A percentile compares a stretch with the other conserved stretches of the same genome.
phyloP scores from a whole-genome alignment of 2,888 invertebrate genomes.

The Julus scandinavius region DNA sequence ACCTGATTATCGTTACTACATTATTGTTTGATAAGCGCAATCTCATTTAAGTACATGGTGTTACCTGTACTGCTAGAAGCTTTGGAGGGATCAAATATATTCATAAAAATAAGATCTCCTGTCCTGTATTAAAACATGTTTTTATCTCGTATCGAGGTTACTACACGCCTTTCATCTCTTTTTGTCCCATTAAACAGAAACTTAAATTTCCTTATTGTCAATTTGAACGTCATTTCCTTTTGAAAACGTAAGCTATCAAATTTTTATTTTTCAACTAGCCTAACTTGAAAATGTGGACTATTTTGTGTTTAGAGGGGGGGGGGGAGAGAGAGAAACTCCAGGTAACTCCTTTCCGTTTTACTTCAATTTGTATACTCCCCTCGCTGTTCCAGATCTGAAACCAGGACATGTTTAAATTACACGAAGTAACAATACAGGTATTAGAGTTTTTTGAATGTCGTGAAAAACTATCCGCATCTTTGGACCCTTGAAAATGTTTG shows the following conservation, averaged over 20 bases:
- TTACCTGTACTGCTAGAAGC: too few species aligned
- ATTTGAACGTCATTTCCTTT: background rate
- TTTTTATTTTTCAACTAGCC: background rate
- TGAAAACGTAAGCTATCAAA: background rate
- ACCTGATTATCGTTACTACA: too few species aligned
- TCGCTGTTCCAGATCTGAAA: background rate
- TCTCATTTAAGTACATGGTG: too few species aligned
- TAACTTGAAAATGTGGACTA: background rate
- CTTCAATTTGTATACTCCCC: background rate
- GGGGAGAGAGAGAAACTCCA: background rate
- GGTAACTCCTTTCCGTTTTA: constrained; percentile 4
- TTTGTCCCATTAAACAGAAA: background rate
- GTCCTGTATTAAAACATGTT: background rate
- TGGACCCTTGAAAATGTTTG: background rate
- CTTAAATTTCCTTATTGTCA: constrained; percentile 40
- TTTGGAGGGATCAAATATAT: too few species aligned
- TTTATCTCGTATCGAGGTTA: background rate
- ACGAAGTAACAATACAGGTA: background rate
- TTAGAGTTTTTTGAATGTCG: background rate
- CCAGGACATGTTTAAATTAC: background rate
- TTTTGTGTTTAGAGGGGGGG: background rate
- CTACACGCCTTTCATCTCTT: background rate
- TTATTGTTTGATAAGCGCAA: too few species aligned
- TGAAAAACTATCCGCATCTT: background rate
- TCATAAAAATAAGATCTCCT: too few species aligned